A percentile compares a stretch with the other conserved stretches of the same genome.
Conservation (phyloP, 1,140 invertebrate genomes). For the Drosophila pachea region DNA sequence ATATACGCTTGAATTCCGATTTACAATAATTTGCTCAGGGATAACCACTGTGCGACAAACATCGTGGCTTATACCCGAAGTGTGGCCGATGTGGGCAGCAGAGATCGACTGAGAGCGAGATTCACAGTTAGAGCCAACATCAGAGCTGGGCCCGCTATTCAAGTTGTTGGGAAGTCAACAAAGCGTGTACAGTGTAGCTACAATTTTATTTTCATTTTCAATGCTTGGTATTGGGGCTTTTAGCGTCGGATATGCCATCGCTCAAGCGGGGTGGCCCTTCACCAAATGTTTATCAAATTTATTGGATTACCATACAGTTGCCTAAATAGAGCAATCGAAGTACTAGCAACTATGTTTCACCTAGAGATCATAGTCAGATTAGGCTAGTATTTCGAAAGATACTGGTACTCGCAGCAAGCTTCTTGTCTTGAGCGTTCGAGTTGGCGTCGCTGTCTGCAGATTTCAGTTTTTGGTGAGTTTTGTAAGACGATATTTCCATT, state of each 20-base stretch:
- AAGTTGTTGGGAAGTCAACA: slow-evolving; percentile 39
- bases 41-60: slow-evolving; percentile 26
- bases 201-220: slow-evolving; percentile 57
- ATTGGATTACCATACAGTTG: slow-evolving; percentile 57
- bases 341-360: background rate
- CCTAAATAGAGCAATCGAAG: slow-evolving; percentile 71
- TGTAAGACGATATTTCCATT: slow-evolving; percentile 72
- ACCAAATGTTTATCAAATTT: slow-evolving; percentile 72
- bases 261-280: slow-evolving; percentile 64
- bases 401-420: slow-evolving; percentile 47
- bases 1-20: background rate
- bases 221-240: slow-evolving; percentile 54
- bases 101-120: slow-evolving; percentile 8
- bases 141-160: slow-evolving; percentile 4
- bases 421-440: slow-evolving; percentile 41
- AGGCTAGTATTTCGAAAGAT: slow-evolving; percentile 59
- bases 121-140: background rate
- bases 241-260: slow-evolving; percentile 67
- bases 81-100: slow-evolving; percentile 33
- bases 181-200: slow-evolving; percentile 70
- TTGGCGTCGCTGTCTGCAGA: slow-evolving; percentile 49
- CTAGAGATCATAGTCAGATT: slow-evolving; percentile 56
- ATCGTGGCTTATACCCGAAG: slow-evolving; percentile 40
- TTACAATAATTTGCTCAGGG: background rate
- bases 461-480: slow-evolving; percentile 66